Conservation (phyloP, 1,140 invertebrate genomes). For the Philotrypesis tridentata region DNA sequence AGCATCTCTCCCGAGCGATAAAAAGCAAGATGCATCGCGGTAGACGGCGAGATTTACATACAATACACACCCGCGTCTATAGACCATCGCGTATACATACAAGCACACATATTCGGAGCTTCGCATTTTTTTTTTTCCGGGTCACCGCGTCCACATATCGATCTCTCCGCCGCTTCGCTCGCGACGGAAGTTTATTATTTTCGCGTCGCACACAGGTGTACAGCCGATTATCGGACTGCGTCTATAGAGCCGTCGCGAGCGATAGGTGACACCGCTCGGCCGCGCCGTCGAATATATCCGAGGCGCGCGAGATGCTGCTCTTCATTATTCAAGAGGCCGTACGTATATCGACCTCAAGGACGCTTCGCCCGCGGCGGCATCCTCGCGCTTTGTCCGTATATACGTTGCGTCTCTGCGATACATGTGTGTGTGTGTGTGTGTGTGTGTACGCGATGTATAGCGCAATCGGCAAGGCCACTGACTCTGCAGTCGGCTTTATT, state of each 20-base stretch:
- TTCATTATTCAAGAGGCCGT: slow-evolving; percentile 57
- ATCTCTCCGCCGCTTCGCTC: not conserved
- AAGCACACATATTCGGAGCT: not conserved
- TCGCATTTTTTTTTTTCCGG: not conserved
- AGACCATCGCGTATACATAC: too few relatives aligned
- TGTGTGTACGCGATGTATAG: too few relatives aligned
- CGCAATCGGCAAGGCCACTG: slow-evolving; percentile 51
- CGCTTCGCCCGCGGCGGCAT: too few relatives aligned
- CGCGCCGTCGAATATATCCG: not conserved
- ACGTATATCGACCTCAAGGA: slow-evolving; percentile 53
- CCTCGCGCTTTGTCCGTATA: too few relatives aligned
- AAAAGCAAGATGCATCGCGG: not conserved
- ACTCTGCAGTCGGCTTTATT: slow-evolving; percentile 6
- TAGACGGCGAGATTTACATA: too few relatives aligned
- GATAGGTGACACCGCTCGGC: not conserved
- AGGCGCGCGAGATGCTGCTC: slow-evolving; percentile 50
- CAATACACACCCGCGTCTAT: too few relatives aligned
- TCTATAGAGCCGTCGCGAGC: slow-evolving; percentile 21
- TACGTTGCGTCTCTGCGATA: too few relatives aligned
- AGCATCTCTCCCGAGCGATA: too few relatives aligned
- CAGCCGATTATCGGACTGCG: not conserved
- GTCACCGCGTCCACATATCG: not conserved
- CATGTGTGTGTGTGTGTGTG: too few relatives aligned
- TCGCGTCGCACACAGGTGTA: too few relatives aligned
- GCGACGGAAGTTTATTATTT: slow-evolving; percentile 46